Evolutionary conservation across 2,797 vertebrate species (phyloP).

Genomic region (Falco rusticolus): DNA sequence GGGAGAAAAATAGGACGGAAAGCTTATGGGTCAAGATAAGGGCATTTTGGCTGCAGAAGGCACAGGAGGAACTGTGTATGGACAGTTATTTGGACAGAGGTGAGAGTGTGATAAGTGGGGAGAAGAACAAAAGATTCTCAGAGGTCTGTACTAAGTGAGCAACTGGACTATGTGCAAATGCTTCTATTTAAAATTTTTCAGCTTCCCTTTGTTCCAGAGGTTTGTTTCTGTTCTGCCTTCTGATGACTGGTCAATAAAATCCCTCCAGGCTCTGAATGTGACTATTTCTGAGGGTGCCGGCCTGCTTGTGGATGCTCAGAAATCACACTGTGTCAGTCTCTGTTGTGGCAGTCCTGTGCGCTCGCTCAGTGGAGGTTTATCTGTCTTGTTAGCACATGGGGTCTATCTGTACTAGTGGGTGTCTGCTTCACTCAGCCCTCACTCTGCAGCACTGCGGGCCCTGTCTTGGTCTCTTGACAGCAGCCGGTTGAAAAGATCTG

Average conservation of each 20-base stretch:
- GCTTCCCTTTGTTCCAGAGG: not conserved
- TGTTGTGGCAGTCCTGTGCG: not conserved
- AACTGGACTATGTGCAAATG: not conserved
- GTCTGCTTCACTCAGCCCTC: not conserved
- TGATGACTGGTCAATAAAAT: not conserved
- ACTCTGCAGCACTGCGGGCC: not conserved
- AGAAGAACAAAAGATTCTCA: not conserved
- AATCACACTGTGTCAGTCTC: not conserved
- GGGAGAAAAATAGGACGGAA: not conserved
- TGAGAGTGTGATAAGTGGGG: not conserved
- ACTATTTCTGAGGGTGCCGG: not conserved
- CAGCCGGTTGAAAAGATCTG: not conserved
- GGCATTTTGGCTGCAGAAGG: not conserved
- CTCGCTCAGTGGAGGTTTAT: not conserved
- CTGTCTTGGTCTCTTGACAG: not conserved
- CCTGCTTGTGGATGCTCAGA: not conserved
- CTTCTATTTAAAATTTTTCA: not conserved
- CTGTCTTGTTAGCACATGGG: rapidly evolving
- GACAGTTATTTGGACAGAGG: not conserved
- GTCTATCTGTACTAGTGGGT: not conserved
- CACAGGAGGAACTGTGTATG: not conserved
- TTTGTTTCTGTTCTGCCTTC: not conserved
- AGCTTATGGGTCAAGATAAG: not conserved
- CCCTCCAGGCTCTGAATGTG: not conserved
- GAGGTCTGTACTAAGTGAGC: not conserved